These are phyloP conservation scores for Meleagris gallopavo DNA, from an alignment of 2,113 vertebrate genomes.

Conservation along the genomic window DNA sequence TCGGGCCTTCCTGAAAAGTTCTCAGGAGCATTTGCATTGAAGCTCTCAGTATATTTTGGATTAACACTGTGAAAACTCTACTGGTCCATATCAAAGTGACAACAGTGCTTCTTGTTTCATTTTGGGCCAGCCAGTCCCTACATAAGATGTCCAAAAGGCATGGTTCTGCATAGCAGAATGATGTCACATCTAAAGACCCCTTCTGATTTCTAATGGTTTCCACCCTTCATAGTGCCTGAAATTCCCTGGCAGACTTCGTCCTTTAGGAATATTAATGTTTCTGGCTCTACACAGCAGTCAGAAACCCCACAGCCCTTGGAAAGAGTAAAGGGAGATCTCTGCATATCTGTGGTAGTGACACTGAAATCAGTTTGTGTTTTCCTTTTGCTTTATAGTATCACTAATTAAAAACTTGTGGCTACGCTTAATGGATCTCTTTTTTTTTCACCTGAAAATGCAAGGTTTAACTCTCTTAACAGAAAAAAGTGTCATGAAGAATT, in stretches of 20 bases:
- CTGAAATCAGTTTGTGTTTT: neutral
- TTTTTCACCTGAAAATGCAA: neutral
- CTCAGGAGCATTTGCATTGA: neutral
- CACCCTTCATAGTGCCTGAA: neutral
- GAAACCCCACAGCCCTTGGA: neutral
- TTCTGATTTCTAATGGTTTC: neutral
- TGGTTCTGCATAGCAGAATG: neutral
- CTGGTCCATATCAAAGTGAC: neutral
- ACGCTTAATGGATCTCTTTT: neutral
- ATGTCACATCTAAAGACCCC: neutral
- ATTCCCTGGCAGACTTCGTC: neutral
- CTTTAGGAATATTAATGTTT: neutral
- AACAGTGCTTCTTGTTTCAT: neutral
- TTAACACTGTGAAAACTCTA: neutral
- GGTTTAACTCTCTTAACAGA: neutral
- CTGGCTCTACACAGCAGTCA: neutral
- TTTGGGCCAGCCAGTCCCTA: neutral
- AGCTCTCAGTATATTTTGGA: neutral
- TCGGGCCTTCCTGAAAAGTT: neutral
- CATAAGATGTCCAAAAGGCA: neutral
- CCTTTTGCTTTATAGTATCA: neutral
- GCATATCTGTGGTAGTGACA: neutral
- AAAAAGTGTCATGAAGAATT: neutral
- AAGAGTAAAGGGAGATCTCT: neutral
- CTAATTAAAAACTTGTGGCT: neutral